phyloP scores from a whole-genome alignment of 2,113 vertebrate genomes.

The Kryptolebias marmoratus region DNA sequence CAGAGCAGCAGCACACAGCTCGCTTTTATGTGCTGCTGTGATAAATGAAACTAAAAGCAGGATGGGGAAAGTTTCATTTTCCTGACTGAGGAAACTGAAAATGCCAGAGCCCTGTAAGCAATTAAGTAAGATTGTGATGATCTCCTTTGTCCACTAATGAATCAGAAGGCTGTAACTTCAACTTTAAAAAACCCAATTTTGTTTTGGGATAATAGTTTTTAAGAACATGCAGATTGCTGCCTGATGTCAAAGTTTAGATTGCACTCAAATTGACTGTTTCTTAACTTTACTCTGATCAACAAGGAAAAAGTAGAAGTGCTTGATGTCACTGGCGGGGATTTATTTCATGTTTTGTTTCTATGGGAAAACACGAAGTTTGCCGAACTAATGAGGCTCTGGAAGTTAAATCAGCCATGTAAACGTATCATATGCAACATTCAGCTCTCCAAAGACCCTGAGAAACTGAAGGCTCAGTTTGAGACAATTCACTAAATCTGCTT shows the following conservation, averaged over 20 bases:
- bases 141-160: too few species aligned
- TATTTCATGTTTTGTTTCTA: constrained; percentile 30
- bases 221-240: too few species aligned
- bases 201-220: too few species aligned
- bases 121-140: too few species aligned
- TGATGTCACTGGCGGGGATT: constrained; percentile 30
- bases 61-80: constrained; percentile 24
- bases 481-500: background rate
- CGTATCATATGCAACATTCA: constrained; percentile 20
- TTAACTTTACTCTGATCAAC: background rate
- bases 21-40: constrained; percentile 2
- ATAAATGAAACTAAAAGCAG: constrained; percentile 47
- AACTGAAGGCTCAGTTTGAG: background rate
- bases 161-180: too few species aligned
- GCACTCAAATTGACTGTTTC: background rate
- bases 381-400: constrained; percentile 29
- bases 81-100: background rate
- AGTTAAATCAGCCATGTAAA: constrained; percentile 44
- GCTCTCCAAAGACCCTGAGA: background rate
- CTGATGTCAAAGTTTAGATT: background rate
- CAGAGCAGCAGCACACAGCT: rapidly evolving
- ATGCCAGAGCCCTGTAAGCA: background rate
- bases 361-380: constrained; percentile 25
- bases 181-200: too few species aligned
- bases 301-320: background rate